Evolutionary conservation across 2,113 vertebrate species (phyloP), one percentile per base, ranked within the genome.

Genomic region (Morone chrysops): DNA sequence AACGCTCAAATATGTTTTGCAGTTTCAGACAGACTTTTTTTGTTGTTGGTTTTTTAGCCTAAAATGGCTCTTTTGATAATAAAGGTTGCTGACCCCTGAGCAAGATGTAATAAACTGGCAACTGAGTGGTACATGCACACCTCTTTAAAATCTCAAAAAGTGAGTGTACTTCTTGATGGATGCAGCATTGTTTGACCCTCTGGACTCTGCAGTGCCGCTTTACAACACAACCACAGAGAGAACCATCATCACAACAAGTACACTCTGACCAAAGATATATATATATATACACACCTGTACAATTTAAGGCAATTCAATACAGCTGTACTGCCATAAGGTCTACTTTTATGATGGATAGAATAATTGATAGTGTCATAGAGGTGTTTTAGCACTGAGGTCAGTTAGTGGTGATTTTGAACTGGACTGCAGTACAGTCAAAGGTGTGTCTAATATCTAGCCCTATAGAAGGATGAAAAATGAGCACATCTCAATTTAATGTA

Each of bases 161-260:
- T 1, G 0, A 56, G n/a, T 3, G 18, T 70, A 5, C 14, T 17
- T 43, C 12, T 10, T 43, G 2, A 8, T 45, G 10, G 38, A 14
- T 67, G 31, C 5, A 77, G 22, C 20, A 25, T 25, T 50, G 20
- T 57, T 53, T 65, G 36, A 6, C 38, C 45, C 13, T 51, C 17
- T 69, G 25, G 22, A 20, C 40, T 45, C 41, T 6, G 14, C 38
- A 67, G 50, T 38, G 65, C 4, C 1, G 0, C 13, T 51, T 56
- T 5, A 62, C 11, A 62, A 14, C n/a, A 20, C 56, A 63, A 17
- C 48, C 62, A 78, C 53, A 36, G 0, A 2, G 22, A 36, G 45
- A 68, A 18, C 0, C 48, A 70, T 83, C 83, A 89, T 86, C 83
- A 89, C 59, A 74, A 54, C 0, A 18, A 74, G 63, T 47, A 47